A percentile compares a stretch with the other conserved stretches of the same genome.
Evolutionary conservation across 1,140 invertebrate species (phyloP).

Genomic region (Tetranychus cinnabarinus): DNA sequence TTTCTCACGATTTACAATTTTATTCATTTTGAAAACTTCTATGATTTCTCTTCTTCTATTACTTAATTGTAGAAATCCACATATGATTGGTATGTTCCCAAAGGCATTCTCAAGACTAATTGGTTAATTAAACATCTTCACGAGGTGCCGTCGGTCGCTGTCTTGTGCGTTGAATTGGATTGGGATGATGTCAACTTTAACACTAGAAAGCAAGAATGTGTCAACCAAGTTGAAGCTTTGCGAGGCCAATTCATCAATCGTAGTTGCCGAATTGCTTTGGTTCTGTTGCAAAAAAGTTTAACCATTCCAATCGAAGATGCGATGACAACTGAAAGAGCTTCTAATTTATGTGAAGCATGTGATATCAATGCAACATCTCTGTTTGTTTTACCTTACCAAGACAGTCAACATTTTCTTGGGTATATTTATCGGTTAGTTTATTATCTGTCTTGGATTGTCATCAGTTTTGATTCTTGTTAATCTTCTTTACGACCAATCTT

Average conservation of each 20-base stretch:
- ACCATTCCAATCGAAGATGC: constrained; percentile 53
- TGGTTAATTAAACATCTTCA: constrained; percentile 88
- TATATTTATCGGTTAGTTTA: constrained; percentile 1
- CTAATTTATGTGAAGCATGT: constrained; percentile 62
- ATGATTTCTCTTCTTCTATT: not conserved
- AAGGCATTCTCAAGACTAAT: constrained; percentile 78
- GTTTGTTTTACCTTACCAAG: constrained; percentile 66
- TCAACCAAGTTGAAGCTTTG: constrained; percentile 61
- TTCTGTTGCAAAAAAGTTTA: constrained; percentile 56
- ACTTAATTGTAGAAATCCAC: constrained; percentile 36
- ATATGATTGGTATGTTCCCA: constrained; percentile 87
- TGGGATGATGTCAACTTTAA: constrained; percentile 86
- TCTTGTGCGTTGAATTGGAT: constrained; percentile 86
- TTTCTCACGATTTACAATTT: not conserved
- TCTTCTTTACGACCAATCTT: not conserved
- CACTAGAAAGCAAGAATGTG: constrained; percentile 78
- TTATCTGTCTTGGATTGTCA: not conserved
- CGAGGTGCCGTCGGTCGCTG: constrained; percentile 68
- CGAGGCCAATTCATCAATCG: constrained; percentile 52
- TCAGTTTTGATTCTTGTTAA: not conserved
- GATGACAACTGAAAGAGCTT: constrained; percentile 59
- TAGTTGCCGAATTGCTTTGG: constrained; percentile 59
- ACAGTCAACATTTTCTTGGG: constrained; percentile 18
- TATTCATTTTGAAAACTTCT: not conserved
- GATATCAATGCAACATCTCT: constrained; percentile 73